Base-by-base conservation (phyloP, 2,888 invertebrate genomes). In the Zhuqinia jingwanae region DNA sequence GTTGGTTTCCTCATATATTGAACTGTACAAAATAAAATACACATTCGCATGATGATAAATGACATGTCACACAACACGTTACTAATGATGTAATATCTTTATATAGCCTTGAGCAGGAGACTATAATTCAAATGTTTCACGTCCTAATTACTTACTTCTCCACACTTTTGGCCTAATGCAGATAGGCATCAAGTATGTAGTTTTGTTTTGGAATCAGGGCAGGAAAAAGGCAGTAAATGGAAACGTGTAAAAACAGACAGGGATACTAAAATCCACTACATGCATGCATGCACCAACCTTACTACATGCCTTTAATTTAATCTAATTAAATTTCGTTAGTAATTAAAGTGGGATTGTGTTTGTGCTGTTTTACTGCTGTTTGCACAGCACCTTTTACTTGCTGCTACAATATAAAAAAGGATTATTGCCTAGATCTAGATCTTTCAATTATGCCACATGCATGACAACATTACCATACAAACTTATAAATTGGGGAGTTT, bases 321-420 rank as follows among this genome's bases (percentile, higher is more conserved):
- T 84, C 77, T 84, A 84, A 84, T 84, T 77, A 84, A 84, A 84
- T 84, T 77, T 84, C 27, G 68, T 22, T 53, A 56, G 68, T 77
- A 77, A 84, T 84, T 77, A 77, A 77, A 68, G 22, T 53, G 27
- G 73, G 73, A 73, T 73, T 73, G 73, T 53, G 25, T 11, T 73
- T 42, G 1, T n/a, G 6, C 27, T 22, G 47, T 73, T 73, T 76
- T 76, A 76, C 76, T 76, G 36, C 58, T 76, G 58, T 76, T 20
- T 76, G 42, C 58, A 58, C 1, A 56, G 30, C 50, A 68, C 68
- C 68, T 68, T 68, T n/a, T 13, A n/a, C 68, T 45, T 45, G 27
- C 27, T 73, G 73, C n/a, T n/a, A 73, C n/a, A 27, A 73, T 27
- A 73, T 30, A 53, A 53, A 73, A 73, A 27, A 30, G 27, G 68